Evolutionary conservation across 1,140 invertebrate species (phyloP), one percentile per base, ranked within the genome.

Genomic region (Drosophila virilis): DNA sequence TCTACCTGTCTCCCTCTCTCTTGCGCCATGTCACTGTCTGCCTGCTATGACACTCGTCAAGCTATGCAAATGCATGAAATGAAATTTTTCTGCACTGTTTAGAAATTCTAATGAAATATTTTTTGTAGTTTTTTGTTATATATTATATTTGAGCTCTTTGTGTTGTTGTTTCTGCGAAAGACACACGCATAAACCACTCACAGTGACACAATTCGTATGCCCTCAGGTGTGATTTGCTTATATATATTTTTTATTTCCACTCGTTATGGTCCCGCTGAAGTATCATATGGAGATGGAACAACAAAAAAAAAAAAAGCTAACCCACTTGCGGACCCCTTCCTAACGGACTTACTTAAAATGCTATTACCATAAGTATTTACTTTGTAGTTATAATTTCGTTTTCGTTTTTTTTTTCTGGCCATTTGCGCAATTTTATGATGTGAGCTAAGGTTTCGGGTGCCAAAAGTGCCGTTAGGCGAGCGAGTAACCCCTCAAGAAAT

Each of bases 291-390:
- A 28, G 10, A 43, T 10, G 17, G 50, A 68, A 40, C 59, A 54
- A 22, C 3, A 46, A 17, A 15, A 13, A 17, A 58, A 58, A 8
- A 42, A 13, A 3, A 15, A 54, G 61, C 68, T 88, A 88, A 83
- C 83, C 79, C 79, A 88, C 72, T 89, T 88, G 74, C 67, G 45
- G 10, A 7, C 45, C 45, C 74, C 64, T 78, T 80, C 62, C 81
- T 83, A 86, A 86, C 83, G 83, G 82, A 77, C 75, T 58, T 60
- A 61, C 72, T 64, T 68, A 61, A 88, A 83, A 83, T 79, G 73
- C 77, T 88, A 77, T 88, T 83, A 83, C 70, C 67, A 73, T 79
- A 89, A 83, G 84, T 89, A 88, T 86, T 86, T 86, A 79, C 79
- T 80, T 84, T 79, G 62, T 76, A 83, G 79, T 83, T 74, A 60